These are phyloP conservation scores for Zonitis immaculata DNA, from an alignment of 2,888 invertebrate species.

Conservation along the genomic window DNA sequence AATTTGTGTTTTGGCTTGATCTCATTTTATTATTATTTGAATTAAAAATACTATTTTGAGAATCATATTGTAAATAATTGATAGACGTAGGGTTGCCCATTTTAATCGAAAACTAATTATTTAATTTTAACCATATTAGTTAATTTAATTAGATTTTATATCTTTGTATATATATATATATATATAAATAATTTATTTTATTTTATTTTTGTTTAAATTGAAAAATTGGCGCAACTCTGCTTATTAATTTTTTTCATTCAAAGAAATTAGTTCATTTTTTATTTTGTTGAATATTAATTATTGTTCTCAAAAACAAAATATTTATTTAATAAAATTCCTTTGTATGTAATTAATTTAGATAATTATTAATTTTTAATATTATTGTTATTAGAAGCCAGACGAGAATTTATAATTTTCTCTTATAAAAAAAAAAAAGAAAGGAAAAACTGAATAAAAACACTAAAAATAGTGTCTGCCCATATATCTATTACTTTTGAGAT, in stretches of 20 bases:
- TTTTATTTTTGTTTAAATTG: too few species aligned
- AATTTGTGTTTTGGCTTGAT: slow-evolving; percentile 6
- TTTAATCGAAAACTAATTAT: background rate
- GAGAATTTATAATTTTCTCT: background rate
- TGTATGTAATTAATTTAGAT: background rate
- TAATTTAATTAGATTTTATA: too few species aligned
- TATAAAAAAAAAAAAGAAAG: background rate
- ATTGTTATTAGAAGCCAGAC: background rate
- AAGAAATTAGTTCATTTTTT: too few species aligned
- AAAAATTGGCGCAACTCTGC: background rate
- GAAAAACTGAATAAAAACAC: background rate
- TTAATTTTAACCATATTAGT: too few species aligned
- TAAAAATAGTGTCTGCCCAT: slow-evolving; percentile 27
- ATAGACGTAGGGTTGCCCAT: background rate
- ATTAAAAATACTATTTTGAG: background rate
- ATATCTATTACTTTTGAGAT: slow-evolving; percentile 38
- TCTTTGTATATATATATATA: too few species aligned
- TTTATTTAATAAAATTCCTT: too few species aligned
- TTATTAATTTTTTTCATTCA: too few species aligned
- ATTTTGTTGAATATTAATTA: too few species aligned
- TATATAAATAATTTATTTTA: too few species aligned
- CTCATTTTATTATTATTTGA: background rate
- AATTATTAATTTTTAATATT: background rate
- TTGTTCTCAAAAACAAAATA: too few species aligned
- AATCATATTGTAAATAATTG: background rate